A percentile compares a stretch with the other conserved stretches of the same genome.
These are phyloP conservation scores for Coccyzus lansbergi DNA, from an alignment of 2,797 vertebrate species.

Conservation along the genomic window DNA sequence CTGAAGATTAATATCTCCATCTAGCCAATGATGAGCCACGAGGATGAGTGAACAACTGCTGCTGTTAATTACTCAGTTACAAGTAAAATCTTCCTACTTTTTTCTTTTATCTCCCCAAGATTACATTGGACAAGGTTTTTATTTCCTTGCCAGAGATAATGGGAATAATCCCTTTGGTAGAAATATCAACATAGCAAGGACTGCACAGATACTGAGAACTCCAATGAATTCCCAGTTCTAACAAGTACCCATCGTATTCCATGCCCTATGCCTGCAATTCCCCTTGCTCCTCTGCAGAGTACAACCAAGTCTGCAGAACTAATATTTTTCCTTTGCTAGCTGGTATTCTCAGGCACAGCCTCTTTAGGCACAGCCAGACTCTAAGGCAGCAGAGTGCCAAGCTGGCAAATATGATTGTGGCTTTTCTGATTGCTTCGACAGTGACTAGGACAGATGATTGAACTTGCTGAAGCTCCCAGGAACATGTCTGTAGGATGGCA, in stretches of 20 bases:
- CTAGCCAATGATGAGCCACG: background rate
- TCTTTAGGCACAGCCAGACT: background rate
- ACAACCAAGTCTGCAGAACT: background rate
- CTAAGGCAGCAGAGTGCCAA: background rate
- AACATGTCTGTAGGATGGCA: background rate
- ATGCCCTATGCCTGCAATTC: background rate
- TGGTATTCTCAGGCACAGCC: background rate
- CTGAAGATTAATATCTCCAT: background rate
- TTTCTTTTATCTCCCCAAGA: background rate
- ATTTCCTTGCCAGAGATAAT: background rate
- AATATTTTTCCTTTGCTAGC: background rate
- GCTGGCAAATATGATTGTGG: background rate
- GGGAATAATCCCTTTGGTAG: background rate
- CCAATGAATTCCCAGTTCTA: background rate
- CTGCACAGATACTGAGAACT: background rate
- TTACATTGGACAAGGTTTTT: background rate
- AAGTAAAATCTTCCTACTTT: background rate
- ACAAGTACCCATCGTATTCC: background rate
- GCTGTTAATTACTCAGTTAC: background rate
- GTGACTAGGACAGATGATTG: background rate
- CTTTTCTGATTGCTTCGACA: background rate
- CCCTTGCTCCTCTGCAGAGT: background rate
- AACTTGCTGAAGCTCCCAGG: background rate
- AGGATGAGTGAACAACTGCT: background rate
- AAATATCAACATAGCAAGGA: background rate